These are phyloP conservation scores for Polydrusus cervinus DNA, from an alignment of 2,888 invertebrate species.

Conservation along the genomic window DNA sequence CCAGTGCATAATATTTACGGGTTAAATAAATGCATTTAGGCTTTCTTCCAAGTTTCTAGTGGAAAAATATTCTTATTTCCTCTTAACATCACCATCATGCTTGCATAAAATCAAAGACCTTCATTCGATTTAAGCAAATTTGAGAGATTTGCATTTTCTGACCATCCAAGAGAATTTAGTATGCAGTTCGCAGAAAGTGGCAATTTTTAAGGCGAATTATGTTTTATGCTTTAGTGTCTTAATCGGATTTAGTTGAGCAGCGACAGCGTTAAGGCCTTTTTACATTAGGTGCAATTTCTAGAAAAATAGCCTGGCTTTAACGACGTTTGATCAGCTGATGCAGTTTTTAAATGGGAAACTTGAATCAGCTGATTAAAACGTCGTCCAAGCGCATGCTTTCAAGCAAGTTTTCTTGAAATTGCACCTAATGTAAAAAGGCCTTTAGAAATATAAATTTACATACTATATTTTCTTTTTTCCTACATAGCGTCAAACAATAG, in stretches of 20 bases:
- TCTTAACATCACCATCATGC: slow-evolving; percentile 35
- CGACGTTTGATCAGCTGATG: no score
- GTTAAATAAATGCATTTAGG: slow-evolving; percentile 28
- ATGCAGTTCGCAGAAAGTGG: slow-evolving; percentile 33
- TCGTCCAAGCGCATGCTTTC: no score
- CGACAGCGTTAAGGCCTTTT: not conserved
- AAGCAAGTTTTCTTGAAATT: no score
- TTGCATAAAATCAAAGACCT: slow-evolving; percentile 38
- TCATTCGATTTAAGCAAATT: slow-evolving; percentile 40
- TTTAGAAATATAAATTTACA: no score
- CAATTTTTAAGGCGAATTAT: slow-evolving; percentile 32
- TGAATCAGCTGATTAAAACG: no score
- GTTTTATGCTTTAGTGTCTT: slow-evolving; percentile 34
- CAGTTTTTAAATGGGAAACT: no score
- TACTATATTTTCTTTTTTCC: no score
- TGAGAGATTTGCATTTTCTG: slow-evolving; percentile 42
- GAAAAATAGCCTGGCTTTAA: no score
- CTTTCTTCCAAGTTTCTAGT: slow-evolving; percentile 13
- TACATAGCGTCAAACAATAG: no score
- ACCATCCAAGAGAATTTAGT: slow-evolving; percentile 33
- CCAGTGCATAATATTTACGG: no score
- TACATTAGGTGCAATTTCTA: no score
- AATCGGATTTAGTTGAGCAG: not conserved
- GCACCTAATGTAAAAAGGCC: no score
- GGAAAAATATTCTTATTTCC: slow-evolving; percentile 27